Percentiles rank a stretch among this genome's conserved stretches.
These are phyloP conservation scores for Gambelia wislizenii DNA, from an alignment of 2,797 vertebrate species.

Conservation along the genomic window DNA sequence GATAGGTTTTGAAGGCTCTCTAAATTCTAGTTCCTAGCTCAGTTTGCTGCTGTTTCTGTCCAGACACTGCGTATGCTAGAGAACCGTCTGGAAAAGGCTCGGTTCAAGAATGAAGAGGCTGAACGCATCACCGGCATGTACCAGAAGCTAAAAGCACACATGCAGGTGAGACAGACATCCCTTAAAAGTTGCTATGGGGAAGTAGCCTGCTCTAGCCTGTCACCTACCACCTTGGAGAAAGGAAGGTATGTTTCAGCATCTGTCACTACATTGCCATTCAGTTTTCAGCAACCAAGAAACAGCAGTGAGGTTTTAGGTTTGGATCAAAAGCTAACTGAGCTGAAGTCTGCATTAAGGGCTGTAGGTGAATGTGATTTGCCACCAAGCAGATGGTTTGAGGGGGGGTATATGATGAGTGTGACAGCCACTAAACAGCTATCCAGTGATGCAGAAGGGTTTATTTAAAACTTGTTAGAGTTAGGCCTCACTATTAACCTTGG, in stretches of 20 bases:
- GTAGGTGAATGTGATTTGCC: too few relatives aligned
- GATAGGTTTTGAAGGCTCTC: neutral
- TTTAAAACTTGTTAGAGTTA: too few relatives aligned
- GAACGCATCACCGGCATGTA: conserved; percentile 83
- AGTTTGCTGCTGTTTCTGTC: neutral
- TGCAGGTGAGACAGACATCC: conserved; percentile 78
- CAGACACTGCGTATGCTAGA: conserved; percentile 85
- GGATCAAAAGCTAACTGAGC: neutral
- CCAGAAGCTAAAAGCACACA: conserved; percentile 83
- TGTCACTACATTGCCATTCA: neutral
- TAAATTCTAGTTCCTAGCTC: neutral
- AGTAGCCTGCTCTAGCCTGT: neutral
- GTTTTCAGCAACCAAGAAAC: neutral
- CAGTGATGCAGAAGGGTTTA: too few relatives aligned
- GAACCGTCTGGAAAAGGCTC: conserved; percentile 88
- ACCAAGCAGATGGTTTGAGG: too few relatives aligned
- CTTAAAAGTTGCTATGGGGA: neutral
- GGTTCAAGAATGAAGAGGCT: conserved; percentile 85
- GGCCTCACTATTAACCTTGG: too few relatives aligned
- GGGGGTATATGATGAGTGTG: too few relatives aligned
- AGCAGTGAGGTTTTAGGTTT: neutral
- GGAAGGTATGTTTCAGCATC: neutral
- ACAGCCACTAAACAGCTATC: too few relatives aligned
- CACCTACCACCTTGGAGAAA: neutral
- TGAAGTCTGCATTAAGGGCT: neutral